A percentile compares a stretch with the other conserved stretches of the same genome.
phyloP scores from a whole-genome alignment of 1,140 invertebrate genomes.

The Drosophila murphyi region DNA sequence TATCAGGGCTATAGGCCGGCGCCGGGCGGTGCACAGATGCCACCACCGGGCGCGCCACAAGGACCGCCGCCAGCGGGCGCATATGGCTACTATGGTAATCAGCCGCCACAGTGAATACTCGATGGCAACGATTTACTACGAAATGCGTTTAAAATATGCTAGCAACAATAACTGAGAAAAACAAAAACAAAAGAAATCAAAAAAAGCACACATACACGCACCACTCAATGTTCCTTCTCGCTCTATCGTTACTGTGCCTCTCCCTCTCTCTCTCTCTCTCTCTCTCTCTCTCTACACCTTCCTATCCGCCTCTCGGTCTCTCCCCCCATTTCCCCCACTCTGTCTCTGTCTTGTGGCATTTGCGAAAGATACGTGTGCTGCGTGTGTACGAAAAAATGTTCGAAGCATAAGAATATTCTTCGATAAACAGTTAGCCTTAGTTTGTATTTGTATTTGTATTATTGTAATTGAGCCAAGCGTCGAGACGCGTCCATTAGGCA shows the following conservation, averaged over 20 bases:
- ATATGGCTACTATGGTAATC: constrained; percentile 78
- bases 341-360: neutral
- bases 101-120: constrained; percentile 73
- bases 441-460: constrained; percentile 44
- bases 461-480: constrained; percentile 47
- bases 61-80: constrained; percentile 83
- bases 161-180: neutral
- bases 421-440: constrained; percentile 43
- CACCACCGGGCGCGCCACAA: constrained; percentile 81
- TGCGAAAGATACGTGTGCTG: constrained; percentile 5
- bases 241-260: constrained; percentile 1
- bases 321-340: neutral
- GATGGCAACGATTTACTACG: constrained; percentile 2
- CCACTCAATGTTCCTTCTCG: constrained; percentile 7
- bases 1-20: constrained; percentile 79
- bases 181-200: neutral
- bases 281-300: neutral
- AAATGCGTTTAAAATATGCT: neutral
- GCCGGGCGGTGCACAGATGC: constrained; percentile 78
- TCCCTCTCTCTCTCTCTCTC: neutral
- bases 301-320: neutral
- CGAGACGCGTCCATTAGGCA: constrained; percentile 32
- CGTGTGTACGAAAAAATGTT: constrained; percentile 1
- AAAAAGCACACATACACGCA: constrained; percentile 12
- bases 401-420: constrained; percentile 23